Evolutionary conservation across 2,797 vertebrate genomes (phyloP).

Genomic region (Phoxinus dragarum): DNA sequence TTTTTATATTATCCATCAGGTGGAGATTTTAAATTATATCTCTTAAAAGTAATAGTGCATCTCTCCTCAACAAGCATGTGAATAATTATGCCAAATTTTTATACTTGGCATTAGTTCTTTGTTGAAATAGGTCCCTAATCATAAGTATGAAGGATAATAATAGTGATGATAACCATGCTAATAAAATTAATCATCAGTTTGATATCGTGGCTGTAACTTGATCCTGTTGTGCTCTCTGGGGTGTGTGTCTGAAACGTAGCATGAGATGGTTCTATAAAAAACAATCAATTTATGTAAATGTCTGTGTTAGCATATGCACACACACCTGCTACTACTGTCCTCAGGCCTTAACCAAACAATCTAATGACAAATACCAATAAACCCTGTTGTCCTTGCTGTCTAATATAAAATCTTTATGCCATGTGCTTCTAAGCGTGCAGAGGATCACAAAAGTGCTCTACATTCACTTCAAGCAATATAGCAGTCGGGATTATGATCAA

Average conservation of each 20-base stretch:
- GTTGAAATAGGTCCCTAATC: not conserved
- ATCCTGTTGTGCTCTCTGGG: slow-evolving; percentile 9
- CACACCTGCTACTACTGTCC: slow-evolving; percentile 31
- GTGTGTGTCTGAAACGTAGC: not conserved
- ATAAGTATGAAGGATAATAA: not conserved
- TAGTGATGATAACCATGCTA: not conserved
- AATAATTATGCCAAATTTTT: not conserved
- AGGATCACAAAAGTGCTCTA: slow-evolving; percentile 1
- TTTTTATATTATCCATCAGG: not conserved
- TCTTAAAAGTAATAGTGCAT: not conserved
- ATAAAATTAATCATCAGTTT: slow-evolving; percentile 27
- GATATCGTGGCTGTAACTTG: slow-evolving; percentile 39
- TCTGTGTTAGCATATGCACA: slow-evolving; percentile 14
- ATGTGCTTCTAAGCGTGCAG: slow-evolving; percentile 8
- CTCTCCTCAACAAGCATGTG: not conserved
- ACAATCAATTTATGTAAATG: slow-evolving; percentile 22
- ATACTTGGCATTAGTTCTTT: not conserved
- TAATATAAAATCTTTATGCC: slow-evolving; percentile 27
- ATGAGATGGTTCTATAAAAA: slow-evolving; percentile 2
- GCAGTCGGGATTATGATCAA: slow-evolving; percentile 3
- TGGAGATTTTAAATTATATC: not conserved
- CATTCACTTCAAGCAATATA: not conserved
- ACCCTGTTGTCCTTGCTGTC: not conserved
- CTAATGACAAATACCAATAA: slow-evolving; percentile 35
- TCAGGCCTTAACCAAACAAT: slow-evolving; percentile 29